These are phyloP conservation scores for Colinus virginianus DNA, from an alignment of 2,113 vertebrate species.

Conservation along the genomic window DNA sequence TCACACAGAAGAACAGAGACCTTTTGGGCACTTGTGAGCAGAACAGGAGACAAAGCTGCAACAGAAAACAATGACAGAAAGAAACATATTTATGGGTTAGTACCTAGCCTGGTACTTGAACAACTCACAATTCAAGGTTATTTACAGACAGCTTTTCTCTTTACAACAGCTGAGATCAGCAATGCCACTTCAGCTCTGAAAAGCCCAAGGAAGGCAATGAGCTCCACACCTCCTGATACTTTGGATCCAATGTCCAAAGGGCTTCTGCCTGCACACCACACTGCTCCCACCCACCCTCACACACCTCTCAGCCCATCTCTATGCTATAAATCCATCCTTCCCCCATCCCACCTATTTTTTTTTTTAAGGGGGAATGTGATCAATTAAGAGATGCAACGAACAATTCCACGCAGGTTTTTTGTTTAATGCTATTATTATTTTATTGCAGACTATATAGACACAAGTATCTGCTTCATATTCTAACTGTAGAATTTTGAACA, in stretches of 20 bases:
- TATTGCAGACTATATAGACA: not conserved
- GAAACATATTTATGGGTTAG: not conserved
- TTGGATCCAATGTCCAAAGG: not conserved
- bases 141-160: not conserved
- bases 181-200: not conserved
- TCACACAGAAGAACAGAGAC: slow-evolving; percentile 24
- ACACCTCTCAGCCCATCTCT: not conserved
- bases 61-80: not conserved
- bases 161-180: not conserved
- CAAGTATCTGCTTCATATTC: too few species aligned
- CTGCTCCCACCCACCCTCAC: not conserved
- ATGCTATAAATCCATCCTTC: not conserved
- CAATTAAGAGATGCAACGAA: not conserved
- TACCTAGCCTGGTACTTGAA: not conserved
- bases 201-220: not conserved
- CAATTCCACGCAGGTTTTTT: not conserved
- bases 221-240: not conserved
- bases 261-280: not conserved
- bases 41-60: not conserved
- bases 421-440: not conserved
- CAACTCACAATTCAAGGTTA: not conserved
- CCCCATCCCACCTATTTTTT: not conserved
- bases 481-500: slow-evolving; percentile 17
- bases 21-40: slow-evolving; percentile 46
- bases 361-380: not conserved